These are phyloP conservation scores for Oophaga sylvatica DNA, from an alignment of 2,797 vertebrate species.

Conservation along the genomic window DNA sequence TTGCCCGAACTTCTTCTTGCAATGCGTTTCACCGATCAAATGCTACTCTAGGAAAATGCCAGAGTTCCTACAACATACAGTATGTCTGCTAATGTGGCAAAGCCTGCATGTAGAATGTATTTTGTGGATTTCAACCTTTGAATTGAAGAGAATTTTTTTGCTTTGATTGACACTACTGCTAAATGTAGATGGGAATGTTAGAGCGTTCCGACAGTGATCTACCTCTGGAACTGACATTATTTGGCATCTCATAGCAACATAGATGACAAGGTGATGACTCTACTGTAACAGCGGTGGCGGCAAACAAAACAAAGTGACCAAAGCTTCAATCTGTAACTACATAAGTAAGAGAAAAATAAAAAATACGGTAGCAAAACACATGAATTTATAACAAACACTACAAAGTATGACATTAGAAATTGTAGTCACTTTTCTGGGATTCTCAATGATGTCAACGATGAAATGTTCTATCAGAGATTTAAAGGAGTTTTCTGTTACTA, in stretches of 20 bases:
- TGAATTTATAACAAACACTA: background rate
- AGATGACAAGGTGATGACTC: slow-evolving; percentile 36
- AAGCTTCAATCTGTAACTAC: background rate
- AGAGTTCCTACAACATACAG: no score
- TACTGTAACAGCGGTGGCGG: background rate
- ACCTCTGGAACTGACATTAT: background rate
- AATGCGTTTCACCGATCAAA: no score
- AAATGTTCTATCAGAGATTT: no score
- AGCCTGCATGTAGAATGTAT: no score
- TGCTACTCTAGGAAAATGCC: no score
- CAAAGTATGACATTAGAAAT: background rate
- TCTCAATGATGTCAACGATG: no score
- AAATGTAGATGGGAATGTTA: background rate
- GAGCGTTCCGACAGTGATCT: slow-evolving; percentile 8
- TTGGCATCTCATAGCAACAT: background rate
- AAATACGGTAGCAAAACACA: background rate
- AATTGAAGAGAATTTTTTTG: background rate
- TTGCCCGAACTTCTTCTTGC: no score
- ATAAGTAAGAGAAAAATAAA: background rate
- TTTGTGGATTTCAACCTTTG: no score
- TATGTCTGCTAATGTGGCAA: no score
- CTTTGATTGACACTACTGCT: background rate
- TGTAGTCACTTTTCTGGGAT: background rate
- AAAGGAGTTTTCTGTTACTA: no score
- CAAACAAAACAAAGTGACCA: background rate